Percentiles rank a stretch among this genome's conserved stretches.
These are phyloP conservation scores for Hemitrygon akajei DNA, from an alignment of 2,797 vertebrate genomes.

Conservation along the genomic window DNA sequence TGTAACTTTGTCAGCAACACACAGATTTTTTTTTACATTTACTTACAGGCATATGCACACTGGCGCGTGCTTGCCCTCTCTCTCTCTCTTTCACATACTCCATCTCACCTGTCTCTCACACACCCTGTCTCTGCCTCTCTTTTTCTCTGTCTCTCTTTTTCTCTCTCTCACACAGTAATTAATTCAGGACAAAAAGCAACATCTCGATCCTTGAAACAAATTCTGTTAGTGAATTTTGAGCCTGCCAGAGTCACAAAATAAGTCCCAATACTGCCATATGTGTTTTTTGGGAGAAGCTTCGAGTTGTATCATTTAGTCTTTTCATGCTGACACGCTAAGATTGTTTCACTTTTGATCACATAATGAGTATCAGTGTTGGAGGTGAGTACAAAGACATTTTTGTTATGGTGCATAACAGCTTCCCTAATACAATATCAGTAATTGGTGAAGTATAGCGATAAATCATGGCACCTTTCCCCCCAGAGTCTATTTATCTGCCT, in stretches of 20 bases:
- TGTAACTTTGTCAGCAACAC: neutral
- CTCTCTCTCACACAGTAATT: too few relatives aligned
- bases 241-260: neutral
- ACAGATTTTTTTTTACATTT: too few relatives aligned
- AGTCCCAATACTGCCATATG: neutral
- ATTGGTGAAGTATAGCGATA: conserved; percentile 1
- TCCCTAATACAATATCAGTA: conserved; percentile 18
- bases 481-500: conserved; percentile 23
- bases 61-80: too few relatives aligned
- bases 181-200: neutral
- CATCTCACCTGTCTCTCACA: too few relatives aligned
- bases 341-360: conserved; percentile 6
- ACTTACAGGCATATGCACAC: too few relatives aligned
- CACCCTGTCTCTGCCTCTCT: too few relatives aligned
- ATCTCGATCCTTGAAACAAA: neutral
- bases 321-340: neutral
- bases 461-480: conserved; percentile 31
- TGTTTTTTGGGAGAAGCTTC: neutral
- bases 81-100: too few relatives aligned
- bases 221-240: neutral
- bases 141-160: too few relatives aligned
- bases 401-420: conserved; percentile 1
- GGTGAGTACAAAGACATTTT: conserved; percentile 28
- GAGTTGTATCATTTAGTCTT: neutral
- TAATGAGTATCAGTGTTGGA: neutral